Evolutionary conservation across 2,113 vertebrate genomes (phyloP).

Genomic region (Thymallus thymallus): DNA sequence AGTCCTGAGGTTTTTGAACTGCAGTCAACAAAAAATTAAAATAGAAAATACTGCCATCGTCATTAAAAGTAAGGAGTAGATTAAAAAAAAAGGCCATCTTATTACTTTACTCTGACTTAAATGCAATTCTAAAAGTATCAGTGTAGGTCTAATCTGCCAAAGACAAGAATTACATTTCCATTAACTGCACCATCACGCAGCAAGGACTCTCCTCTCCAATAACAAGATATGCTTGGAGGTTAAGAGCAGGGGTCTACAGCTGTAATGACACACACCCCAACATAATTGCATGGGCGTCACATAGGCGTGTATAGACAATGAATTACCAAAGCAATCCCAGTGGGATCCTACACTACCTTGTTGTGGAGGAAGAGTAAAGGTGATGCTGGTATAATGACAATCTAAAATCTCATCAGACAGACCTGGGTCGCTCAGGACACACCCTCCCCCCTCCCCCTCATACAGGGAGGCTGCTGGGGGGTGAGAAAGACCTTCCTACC

Average conservation of each 20-base stretch:
- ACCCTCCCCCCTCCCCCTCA: neutral
- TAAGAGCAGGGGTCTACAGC: neutral
- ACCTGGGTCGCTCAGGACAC: neutral
- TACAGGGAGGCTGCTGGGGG: neutral
- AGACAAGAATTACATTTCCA: conserved; percentile 15
- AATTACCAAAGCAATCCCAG: neutral
- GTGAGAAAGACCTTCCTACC: neutral
- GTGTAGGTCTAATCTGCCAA: conserved; percentile 27
- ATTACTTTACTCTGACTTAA: conserved; percentile 32
- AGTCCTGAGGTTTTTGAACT: neutral
- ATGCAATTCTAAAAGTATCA: conserved; percentile 18
- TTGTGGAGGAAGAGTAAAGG: neutral
- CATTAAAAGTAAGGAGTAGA: conserved; percentile 45
- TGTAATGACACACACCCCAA: neutral
- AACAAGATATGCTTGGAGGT: conserved; percentile 7
- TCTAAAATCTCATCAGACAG: neutral
- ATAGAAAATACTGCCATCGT: conserved; percentile 33
- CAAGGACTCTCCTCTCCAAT: neutral
- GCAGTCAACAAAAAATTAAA: conserved; percentile 18
- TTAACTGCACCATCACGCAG: conserved; percentile 21
- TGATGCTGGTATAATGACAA: too few species aligned
- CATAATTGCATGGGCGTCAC: conserved; percentile 36
- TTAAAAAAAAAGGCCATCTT: conserved; percentile 43
- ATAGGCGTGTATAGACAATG: conserved; percentile 4
- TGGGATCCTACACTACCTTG: neutral